These are phyloP conservation scores for Agapornis canus DNA, from an alignment of 2,797 vertebrate genomes.

Conservation along the genomic window DNA sequence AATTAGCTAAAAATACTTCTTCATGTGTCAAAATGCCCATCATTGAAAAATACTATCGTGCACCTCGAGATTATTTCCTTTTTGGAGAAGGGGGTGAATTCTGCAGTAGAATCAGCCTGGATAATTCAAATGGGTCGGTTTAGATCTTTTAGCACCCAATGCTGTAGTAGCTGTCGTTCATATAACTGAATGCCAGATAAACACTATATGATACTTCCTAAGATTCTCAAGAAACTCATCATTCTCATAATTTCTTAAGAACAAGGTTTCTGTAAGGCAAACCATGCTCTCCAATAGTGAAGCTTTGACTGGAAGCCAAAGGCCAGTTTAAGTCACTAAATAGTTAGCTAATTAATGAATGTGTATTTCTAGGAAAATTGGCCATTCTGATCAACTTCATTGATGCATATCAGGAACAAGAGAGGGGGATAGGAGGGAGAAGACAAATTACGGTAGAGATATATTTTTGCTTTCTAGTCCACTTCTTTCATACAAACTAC, in stretches of 20 bases:
- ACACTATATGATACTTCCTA: slow-evolving; percentile 49
- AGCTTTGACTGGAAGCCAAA: slow-evolving; percentile 73
- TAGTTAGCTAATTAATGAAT: slow-evolving; percentile 39
- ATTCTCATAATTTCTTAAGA: slow-evolving; percentile 57
- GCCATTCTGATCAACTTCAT: slow-evolving; percentile 56
- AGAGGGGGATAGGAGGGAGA: slow-evolving; percentile 60
- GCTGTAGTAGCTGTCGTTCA: slow-evolving; percentile 28
- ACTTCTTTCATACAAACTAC: slow-evolving; percentile 83
- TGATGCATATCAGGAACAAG: slow-evolving; percentile 64
- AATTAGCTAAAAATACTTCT: slow-evolving; percentile 75
- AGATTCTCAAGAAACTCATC: slow-evolving; percentile 61
- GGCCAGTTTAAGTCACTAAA: slow-evolving; percentile 62
- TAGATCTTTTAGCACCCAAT: slow-evolving; percentile 30
- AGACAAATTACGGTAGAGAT: slow-evolving; percentile 75
- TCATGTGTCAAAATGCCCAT: slow-evolving; percentile 71
- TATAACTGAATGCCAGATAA: slow-evolving; percentile 58
- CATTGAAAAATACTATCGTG: slow-evolving; percentile 70
- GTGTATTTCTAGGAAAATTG: slow-evolving; percentile 45
- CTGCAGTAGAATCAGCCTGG: slow-evolving; percentile 61
- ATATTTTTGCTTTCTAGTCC: slow-evolving; percentile 81
- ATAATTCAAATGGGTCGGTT: slow-evolving; percentile 37
- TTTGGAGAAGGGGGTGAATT: slow-evolving; percentile 53
- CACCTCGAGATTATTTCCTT: slow-evolving; percentile 57
- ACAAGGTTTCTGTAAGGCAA: slow-evolving; percentile 83
- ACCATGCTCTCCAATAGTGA: slow-evolving; percentile 76